Conservation (phyloP, 2,113 vertebrate genomes). For the Poeciliopsis turrubarensis region DNA sequence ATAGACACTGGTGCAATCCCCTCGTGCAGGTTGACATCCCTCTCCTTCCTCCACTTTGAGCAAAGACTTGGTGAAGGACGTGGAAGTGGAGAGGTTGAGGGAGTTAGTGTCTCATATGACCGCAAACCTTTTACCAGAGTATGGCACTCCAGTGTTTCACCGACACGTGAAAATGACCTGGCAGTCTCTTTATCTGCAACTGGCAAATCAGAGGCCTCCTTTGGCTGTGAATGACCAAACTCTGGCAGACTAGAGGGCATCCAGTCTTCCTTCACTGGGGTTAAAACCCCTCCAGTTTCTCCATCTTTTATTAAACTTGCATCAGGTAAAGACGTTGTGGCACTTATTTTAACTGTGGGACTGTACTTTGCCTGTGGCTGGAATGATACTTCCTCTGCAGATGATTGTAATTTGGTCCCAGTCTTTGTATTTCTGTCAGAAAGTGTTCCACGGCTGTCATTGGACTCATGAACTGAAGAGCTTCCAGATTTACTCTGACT, state of each 20-base stretch:
- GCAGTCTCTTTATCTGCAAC: slow-evolving; percentile 45
- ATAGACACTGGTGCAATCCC: slow-evolving; percentile 33
- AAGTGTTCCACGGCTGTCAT: slow-evolving; percentile 30
- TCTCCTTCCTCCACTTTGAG: slow-evolving; percentile 83
- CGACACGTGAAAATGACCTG: slow-evolving; percentile 66
- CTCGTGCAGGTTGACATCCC: slow-evolving; percentile 63
- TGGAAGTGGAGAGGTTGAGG: slow-evolving; percentile 64
- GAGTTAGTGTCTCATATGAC: slow-evolving; percentile 76
- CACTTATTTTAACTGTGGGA: slow-evolving; percentile 3
- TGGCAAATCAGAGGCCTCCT: slow-evolving; percentile 48
- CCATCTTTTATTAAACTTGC: slow-evolving; percentile 37
- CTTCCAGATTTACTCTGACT: slow-evolving; percentile 40
- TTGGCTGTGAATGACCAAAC: slow-evolving; percentile 60
- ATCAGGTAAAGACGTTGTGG: slow-evolving; percentile 31
- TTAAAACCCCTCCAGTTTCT: slow-evolving; percentile 22
- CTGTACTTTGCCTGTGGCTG: slow-evolving; percentile 25
- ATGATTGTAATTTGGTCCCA: slow-evolving; percentile 39
- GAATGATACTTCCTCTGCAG: slow-evolving; percentile 14
- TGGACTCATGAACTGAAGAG: slow-evolving; percentile 30
- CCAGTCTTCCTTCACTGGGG: slow-evolving; percentile 50
- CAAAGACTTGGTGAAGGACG: slow-evolving; percentile 77
- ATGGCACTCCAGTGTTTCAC: slow-evolving; percentile 80
- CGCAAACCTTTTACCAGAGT: slow-evolving; percentile 80
- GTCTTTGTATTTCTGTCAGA: slow-evolving; percentile 34
- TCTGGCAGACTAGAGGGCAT: slow-evolving; percentile 59